These are phyloP conservation scores for Epinephelus fuscoguttatus DNA, from an alignment of 2,113 vertebrate genomes.

Conservation along the genomic window DNA sequence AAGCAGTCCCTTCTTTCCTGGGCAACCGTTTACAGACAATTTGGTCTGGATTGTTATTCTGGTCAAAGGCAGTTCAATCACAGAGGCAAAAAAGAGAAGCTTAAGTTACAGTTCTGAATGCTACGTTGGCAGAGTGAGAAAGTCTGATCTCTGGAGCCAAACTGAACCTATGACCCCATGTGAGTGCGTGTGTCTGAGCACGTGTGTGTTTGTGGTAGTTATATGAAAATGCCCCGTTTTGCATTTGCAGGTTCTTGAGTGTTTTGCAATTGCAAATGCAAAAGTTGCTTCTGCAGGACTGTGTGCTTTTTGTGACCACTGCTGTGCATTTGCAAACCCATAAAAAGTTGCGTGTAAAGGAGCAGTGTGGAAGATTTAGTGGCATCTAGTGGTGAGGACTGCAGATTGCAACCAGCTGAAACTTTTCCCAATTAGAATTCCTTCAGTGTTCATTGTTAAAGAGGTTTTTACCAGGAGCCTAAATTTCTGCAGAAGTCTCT, in stretches of 20 bases:
- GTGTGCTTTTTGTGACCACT: not conserved
- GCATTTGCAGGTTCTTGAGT: slow-evolving; percentile 3
- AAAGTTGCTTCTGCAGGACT: slow-evolving; percentile 12
- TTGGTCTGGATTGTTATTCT: slow-evolving; percentile 71
- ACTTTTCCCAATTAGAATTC: no score
- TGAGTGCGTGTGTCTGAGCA: not conserved
- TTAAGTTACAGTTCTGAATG: slow-evolving; percentile 67
- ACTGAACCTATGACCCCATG: slow-evolving; percentile 54
- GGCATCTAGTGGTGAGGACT: no score
- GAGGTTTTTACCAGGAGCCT: no score
- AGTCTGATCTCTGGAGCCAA: slow-evolving; percentile 36
- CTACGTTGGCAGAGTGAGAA: slow-evolving; percentile 40
- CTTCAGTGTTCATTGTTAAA: no score
- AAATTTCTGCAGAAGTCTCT: no score
- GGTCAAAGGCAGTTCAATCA: slow-evolving; percentile 67
- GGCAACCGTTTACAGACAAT: slow-evolving; percentile 66
- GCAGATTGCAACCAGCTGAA: no score
- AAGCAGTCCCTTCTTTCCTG: slow-evolving; percentile 56
- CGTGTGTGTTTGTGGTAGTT: not conserved
- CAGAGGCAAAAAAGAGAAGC: slow-evolving; percentile 27
- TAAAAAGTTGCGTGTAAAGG: slow-evolving; percentile 12
- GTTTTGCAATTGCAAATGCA: slow-evolving; percentile 21
- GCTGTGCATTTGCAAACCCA: slow-evolving; percentile 27
- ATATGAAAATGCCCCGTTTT: not conserved
- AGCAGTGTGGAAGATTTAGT: no score